These are phyloP conservation scores for Dasysyrphus albostriatus DNA, from an alignment of 2,888 invertebrate genomes.

Conservation along the genomic window DNA sequence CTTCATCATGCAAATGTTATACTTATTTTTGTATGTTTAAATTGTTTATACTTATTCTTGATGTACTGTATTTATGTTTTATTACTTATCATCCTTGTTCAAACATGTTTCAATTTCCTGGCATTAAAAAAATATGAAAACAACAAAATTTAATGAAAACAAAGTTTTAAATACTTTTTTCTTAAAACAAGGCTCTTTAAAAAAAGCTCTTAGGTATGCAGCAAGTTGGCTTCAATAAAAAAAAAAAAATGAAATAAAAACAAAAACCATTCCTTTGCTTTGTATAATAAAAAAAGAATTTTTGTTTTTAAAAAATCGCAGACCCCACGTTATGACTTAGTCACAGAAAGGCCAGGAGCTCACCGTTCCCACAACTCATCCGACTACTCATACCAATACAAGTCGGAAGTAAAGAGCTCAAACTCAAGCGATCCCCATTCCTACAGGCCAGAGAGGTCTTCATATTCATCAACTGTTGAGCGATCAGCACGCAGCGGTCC, in stretches of 20 bases:
- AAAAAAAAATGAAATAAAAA: conserved; percentile 18
- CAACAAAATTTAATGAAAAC: conserved; percentile 14
- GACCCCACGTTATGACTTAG: conserved; percentile 95
- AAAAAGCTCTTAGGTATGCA: conserved; percentile 40
- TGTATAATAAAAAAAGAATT: conserved; percentile 65
- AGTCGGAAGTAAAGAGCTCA: conserved; percentile 85
- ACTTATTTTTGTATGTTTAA: conserved; percentile 34
- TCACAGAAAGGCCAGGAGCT: conserved; percentile 89
- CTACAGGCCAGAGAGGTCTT: conserved; percentile 86
- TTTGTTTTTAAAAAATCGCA: conserved; percentile 84
- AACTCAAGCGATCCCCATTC: conserved; percentile 85
- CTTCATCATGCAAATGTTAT: conserved; percentile 34
- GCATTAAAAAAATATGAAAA: conserved; percentile 61
- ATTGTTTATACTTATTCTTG: conserved; percentile 57
- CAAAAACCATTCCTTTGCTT: conserved; percentile 24
- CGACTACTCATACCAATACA: conserved; percentile 94
- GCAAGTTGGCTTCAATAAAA: conserved; percentile 75
- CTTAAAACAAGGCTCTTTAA: conserved; percentile 15
- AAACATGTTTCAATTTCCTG: conserved; percentile 84
- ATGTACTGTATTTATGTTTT: conserved; percentile 67
- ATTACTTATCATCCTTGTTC: conserved; percentile 76
- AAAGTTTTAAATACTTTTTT: conserved; percentile 21
- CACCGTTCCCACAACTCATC: conserved; percentile 89
- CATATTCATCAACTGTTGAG: conserved; percentile 89
- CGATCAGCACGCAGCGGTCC: conserved; percentile 88